Base-by-base conservation (phyloP, 2,113 vertebrate species). In the Empidonax alnorum region DNA sequence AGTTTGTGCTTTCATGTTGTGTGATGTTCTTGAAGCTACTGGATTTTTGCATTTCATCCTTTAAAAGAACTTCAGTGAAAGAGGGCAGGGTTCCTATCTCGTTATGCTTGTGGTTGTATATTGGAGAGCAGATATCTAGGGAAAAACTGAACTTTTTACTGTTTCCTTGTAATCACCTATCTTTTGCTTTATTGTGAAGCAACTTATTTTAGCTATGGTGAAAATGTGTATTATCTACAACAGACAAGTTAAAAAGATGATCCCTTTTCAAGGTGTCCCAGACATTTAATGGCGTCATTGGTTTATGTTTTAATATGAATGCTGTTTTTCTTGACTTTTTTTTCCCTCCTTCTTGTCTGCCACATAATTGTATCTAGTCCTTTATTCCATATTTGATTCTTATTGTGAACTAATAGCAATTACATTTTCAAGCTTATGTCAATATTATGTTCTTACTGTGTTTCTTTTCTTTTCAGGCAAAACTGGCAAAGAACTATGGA, bases 401-500 rank as follows among this genome's bases (percentile, higher is more conserved):
- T 21, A 75, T 58, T 39, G 8, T 76, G 14, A 72, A 42, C 14
- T 72, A 59, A 44, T 7, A 61, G 13, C 41, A 52, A 25, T 31
- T 63, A 63, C 30, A 24, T 77, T 77, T 24, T 71, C 14, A 63
- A 55, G 25, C 58, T 76, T 41, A 30, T 77, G 28, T 37, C 49
- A 76, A 12, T 73, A 30, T 50, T 55, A 33, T 1, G 23, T 8
- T 10, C 50, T 81, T 80, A 52, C 0, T 65, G 52, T 9, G 6
- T 56, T 87, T 35, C 35, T 93, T 90, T 58, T 72, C 16, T 95
- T 88, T 52, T 22, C 65, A 99, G 99, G 99, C 99, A 41, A 99
- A 99, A 95, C 85, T 99, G 88, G 99, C 99, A 6, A 99, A 99
- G 96, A 99, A 99, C 94, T 99, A 99, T 0, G 99, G 99, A 2